Base-by-base conservation (phyloP, 1,140 invertebrate genomes). In the Drosophila kikkawai region DNA sequence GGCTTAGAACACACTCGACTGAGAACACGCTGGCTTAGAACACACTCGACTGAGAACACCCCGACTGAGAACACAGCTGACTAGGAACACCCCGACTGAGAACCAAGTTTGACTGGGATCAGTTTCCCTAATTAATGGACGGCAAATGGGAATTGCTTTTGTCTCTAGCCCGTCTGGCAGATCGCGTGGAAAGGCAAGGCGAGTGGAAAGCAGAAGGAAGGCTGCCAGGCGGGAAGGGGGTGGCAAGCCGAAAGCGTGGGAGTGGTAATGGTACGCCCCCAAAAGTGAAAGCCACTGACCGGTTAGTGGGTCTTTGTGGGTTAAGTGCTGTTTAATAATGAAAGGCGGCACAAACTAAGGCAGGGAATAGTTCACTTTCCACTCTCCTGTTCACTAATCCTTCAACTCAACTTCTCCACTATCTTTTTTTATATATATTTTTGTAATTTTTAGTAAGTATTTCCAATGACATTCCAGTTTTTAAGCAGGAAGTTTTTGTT, bases 321-420 rank as follows among this genome's bases (percentile, higher is more conserved):
- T 47, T 63, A 80, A 71, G 71, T 71, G 58, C 57, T 78, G 63
- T 65, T 77, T 73, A 81, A 76, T 76, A 76, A 71, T 80, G 57
- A 36, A 76, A 41, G 39, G 51, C 42, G 22, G 53, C 45, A 7
- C n/a, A 42, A 29, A 36, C 37, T 36, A 34, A 36, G 19, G 9
- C 6, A 29, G 5, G 17, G 22, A 42, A 61, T 37, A 36, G 41
- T 11, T 26, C 2, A 13, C 3, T 34, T 17, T 17, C n/a, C 2
- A 51, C 50, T 34, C 7, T 17, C 29, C 19, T 29, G 3, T 12
- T 2, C n/a, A 51, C 8, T n/a, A n/a, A 26, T 13, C 26, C 15
- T 1, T n/a, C 4, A 12, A 26, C 12, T 26, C n/a, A 15, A 4
- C 17, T 11, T 5, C 0, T 15, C 6, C 7, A 7, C 15, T 7